Percentiles rank a stretch among this genome's conserved stretches.
These are phyloP conservation scores for Atherinomorus stipes DNA, from an alignment of 2,113 vertebrate genomes.

Conservation along the genomic window DNA sequence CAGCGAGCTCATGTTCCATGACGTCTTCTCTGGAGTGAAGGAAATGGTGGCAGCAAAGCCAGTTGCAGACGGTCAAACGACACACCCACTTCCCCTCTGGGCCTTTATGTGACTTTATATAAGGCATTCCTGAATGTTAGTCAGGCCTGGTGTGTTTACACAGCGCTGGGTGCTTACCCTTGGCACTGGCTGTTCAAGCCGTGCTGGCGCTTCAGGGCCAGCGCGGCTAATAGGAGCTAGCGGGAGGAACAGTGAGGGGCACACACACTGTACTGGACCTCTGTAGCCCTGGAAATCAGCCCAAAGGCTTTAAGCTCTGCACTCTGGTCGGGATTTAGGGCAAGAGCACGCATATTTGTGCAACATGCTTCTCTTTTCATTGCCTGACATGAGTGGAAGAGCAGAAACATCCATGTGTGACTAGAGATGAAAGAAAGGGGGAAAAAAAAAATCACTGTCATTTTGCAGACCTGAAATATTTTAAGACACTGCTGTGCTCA, in stretches of 20 bases:
- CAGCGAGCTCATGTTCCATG: slow-evolving; percentile 74
- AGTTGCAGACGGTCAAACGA: slow-evolving; percentile 72
- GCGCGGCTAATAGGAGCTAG: slow-evolving; percentile 83
- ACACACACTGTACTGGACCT: slow-evolving; percentile 76
- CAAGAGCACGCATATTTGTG: slow-evolving; percentile 39
- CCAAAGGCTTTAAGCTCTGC: slow-evolving; percentile 74
- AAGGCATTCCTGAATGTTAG: slow-evolving; percentile 84
- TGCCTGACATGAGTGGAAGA: slow-evolving; percentile 48
- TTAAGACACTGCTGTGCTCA: slow-evolving; percentile 32
- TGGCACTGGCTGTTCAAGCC: slow-evolving; percentile 70
- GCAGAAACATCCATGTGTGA: slow-evolving; percentile 7
- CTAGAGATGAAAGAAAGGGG: slow-evolving; percentile 26
- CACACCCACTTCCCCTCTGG: slow-evolving; percentile 79
- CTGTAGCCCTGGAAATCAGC: slow-evolving; percentile 82
- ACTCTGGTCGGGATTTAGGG: slow-evolving; percentile 51
- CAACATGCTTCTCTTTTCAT: slow-evolving; percentile 39
- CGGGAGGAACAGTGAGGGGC: slow-evolving; percentile 65
- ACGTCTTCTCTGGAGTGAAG: slow-evolving; percentile 69
- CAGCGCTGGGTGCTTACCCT: slow-evolving; percentile 79
- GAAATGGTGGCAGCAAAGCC: slow-evolving; percentile 79
- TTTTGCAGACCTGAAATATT: slow-evolving; percentile 40
- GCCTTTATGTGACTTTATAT: slow-evolving; percentile 83
- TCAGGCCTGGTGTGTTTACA: slow-evolving; percentile 85
- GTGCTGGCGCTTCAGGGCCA: slow-evolving; percentile 72
- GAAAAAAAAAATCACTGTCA: slow-evolving; percentile 18